Evolutionary conservation across 2,888 invertebrate genomes (phyloP), one percentile per base, ranked within the genome.

Genomic region (Ommatoiulus sabulosus): DNA sequence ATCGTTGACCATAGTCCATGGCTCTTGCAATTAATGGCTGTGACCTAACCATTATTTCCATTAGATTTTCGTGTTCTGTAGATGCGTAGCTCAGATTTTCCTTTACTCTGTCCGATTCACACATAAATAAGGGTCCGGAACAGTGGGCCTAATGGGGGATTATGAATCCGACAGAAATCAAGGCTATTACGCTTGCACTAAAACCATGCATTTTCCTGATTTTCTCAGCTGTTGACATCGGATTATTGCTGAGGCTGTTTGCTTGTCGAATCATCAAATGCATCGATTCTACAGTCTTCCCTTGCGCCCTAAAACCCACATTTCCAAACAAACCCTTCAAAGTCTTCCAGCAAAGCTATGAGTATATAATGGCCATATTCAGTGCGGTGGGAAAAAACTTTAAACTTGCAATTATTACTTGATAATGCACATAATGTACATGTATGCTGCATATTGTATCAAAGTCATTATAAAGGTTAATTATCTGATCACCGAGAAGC

Each of bases 131-230:
- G 7, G 7, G 24, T 24, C 7, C 24, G 12, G 4, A 63, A 63
- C n/a, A 1, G 20, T n/a, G n/a, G n/a, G 5, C 24, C 24, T 72
- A 72, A 72, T 72, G 20, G 20, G 72, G 72, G 20, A 72, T 72
- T 72, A 72, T 72, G 72, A 72, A 20, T 72, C 72, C 72, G 17
- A 20, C 72, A 72, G 72, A 72, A 72, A 72, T 10, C 24, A 72
- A n/a, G 20, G 24, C 8, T 72, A 24, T 24, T 10, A 2, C 6
- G 24, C 72, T 72, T 72, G 24, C 1, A 72, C 20, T 72, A 24
- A 72, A 72, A 52, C 52, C 52, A 12, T 52, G 12, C 12, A 3
- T 52, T 52, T 5, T 12, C 52, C 12, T 52, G 52, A 52, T 52
- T 52, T 52, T 52, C 3, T 12, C 52, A 46, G 52, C 15, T 52